phyloP scores from a whole-genome alignment of 2,888 invertebrate species.

The Cenopis cana region DNA sequence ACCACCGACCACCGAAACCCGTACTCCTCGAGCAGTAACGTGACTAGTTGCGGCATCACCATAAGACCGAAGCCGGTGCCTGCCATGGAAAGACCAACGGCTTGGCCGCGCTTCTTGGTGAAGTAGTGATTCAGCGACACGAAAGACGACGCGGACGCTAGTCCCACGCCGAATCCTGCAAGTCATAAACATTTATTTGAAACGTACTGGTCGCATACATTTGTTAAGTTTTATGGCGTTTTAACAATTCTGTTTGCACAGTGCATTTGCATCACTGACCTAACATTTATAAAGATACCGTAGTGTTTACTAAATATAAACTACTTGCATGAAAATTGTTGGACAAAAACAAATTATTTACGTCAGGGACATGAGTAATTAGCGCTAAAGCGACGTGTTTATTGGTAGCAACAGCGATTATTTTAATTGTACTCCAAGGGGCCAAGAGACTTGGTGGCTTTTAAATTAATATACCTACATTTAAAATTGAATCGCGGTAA shows the following conservation, averaged over 20 bases:
- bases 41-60: slow-evolving; percentile 91
- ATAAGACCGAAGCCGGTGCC: slow-evolving; percentile 92
- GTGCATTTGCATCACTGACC: slow-evolving; percentile 24
- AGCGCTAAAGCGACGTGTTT: slow-evolving; percentile 5
- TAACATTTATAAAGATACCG: not conserved
- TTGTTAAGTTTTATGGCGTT: not conserved
- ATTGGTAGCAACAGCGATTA: slow-evolving; percentile 17
- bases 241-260: not conserved
- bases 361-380: slow-evolving; percentile 7
- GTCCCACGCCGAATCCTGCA: slow-evolving; percentile 90
- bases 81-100: slow-evolving; percentile 92
- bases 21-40: slow-evolving; percentile 86
- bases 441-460: not conserved
- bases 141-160: slow-evolving; percentile 91
- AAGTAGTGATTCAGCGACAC: slow-evolving; percentile 92
- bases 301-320: slow-evolving; percentile 17
- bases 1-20: slow-evolving; percentile 89
- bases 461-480: slow-evolving; percentile 9
- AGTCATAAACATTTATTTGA: slow-evolving; percentile 45
- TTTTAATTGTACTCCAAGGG: slow-evolving; percentile 14
- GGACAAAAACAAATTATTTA: slow-evolving; percentile 14
- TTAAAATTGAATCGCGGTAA: not conserved
- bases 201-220: not conserved
- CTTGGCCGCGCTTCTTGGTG: slow-evolving; percentile 90
- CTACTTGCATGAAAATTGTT: not conserved